These are phyloP conservation scores for Tenthredo amoena DNA, from an alignment of 2,888 invertebrate species.

Conservation along the genomic window DNA sequence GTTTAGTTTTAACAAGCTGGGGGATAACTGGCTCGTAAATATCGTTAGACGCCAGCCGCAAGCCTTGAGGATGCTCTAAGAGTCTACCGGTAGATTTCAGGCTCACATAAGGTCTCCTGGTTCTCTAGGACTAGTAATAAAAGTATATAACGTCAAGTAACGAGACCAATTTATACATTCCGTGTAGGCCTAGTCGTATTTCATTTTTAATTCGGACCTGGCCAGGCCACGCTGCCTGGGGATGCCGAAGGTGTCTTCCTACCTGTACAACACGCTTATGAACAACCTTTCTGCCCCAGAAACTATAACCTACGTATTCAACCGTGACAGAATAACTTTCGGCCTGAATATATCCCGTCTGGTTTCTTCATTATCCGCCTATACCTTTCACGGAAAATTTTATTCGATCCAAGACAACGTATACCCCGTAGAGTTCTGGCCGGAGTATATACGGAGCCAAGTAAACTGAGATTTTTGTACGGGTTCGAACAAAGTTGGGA, in stretches of 20 bases:
- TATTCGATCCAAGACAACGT: slow-evolving; percentile 28
- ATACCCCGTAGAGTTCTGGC: neutral
- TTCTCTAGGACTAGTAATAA: slow-evolving; percentile 41
- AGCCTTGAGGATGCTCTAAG: neutral
- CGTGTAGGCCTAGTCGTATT: slow-evolving; percentile 48
- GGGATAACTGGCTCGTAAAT: slow-evolving; percentile 42
- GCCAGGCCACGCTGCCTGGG: neutral
- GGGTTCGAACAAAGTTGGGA: neutral
- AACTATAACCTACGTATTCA: slow-evolving; percentile 7
- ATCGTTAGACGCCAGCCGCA: slow-evolving; percentile 4
- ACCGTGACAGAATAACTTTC: slow-evolving; percentile 13
- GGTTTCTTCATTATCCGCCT: slow-evolving; percentile 34
- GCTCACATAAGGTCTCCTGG: neutral
- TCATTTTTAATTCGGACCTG: slow-evolving; percentile 49
- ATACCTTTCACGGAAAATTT: neutral
- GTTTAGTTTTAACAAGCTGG: slow-evolving; percentile 45
- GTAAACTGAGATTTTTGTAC: neutral
- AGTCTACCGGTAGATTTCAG: neutral
- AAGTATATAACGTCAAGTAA: slow-evolving; percentile 49
- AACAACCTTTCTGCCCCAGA: slow-evolving; percentile 11
- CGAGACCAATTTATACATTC: slow-evolving; percentile 52
- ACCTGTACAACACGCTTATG: slow-evolving; percentile 25
- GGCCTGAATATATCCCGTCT: slow-evolving; percentile 22
- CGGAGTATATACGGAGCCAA: neutral
- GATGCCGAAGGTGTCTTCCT: slow-evolving; percentile 41